Base-by-base conservation (phyloP, 2,888 invertebrate species). In the Tetragonisca angustula region DNA sequence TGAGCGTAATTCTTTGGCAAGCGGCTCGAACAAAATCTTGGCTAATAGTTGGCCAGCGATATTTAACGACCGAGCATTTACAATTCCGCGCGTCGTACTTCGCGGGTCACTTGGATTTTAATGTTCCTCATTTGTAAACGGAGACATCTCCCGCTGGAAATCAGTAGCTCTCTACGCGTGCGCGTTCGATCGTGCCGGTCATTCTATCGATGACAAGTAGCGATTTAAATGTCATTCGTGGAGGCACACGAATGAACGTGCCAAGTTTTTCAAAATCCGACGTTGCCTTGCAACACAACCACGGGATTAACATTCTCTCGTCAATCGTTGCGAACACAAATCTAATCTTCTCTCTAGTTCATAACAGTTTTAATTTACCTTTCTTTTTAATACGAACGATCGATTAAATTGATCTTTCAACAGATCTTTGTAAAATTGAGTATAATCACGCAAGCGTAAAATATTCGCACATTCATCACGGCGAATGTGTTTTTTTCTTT, bases 41-140 rank as follows among this genome's bases (percentile, higher is more conserved):
- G 24, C 68, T 27, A 62, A 76, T 27, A 61, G 27, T 75, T 54
- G 61, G 6, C 21, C 36, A 24, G 17, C 21, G 59, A 76, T 54
- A 24, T 76, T 61, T 65, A 65, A 59, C 54, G 56, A 43, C 49
- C 43, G 59, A 52, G 50, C 52, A 64, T 50, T 76, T 80, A 70
- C 76, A n/a, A 80, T 76, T 76, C 80, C 24, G 36, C 27, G 27
- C 56, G 65, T 65, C 32, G 56, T 52, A 64, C 64, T 15, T 76
- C 69, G 64, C 54, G 62, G 69, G 54, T 76, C 62, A 64, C 69
- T 70, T 80, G 70, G 77, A 76, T 71, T 76, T 80, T 80, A 80
- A 80, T 80, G 70, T 67, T 77, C 49, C 65, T 77, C 80, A 80
- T 80, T 80, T 80, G 77, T 80, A 80, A 80, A 80, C 80, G 80